Evolutionary conservation across 2,113 vertebrate species (phyloP).

Genomic region (Lagenorhynchus albirostris): DNA sequence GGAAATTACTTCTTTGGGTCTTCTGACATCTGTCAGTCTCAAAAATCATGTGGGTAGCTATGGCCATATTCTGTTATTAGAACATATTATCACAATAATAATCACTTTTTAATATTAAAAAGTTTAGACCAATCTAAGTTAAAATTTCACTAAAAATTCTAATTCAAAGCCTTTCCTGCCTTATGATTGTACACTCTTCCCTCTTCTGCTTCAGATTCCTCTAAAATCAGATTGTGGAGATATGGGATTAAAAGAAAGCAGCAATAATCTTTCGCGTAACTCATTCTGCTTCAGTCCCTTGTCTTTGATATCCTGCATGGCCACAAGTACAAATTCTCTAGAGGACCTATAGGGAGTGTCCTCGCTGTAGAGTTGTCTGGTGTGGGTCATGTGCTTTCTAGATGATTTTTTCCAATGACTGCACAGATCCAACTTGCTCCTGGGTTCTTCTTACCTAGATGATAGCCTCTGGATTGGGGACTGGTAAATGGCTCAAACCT

Average conservation of each 20-base stretch:
- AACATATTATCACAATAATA: neutral
- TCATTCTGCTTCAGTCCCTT: neutral
- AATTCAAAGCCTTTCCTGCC: neutral
- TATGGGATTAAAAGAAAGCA: neutral
- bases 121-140: neutral
- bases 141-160: neutral
- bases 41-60: neutral
- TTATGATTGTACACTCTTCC: neutral
- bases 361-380: neutral
- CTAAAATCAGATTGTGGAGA: neutral
- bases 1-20: neutral
- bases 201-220: neutral
- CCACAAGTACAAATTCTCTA: neutral
- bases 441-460: neutral
- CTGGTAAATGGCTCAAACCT: neutral
- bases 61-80: neutral
- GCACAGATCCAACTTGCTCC: neutral
- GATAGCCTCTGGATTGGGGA: neutral
- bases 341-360: neutral
- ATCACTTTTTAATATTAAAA: neutral
- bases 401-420: neutral
- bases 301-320: neutral
- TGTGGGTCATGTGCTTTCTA: neutral
- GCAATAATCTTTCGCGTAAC: neutral
- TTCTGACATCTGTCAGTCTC: neutral